phyloP scores from a whole-genome alignment of 2,888 invertebrate genomes.

The Sepioteuthis lessoniana region DNA sequence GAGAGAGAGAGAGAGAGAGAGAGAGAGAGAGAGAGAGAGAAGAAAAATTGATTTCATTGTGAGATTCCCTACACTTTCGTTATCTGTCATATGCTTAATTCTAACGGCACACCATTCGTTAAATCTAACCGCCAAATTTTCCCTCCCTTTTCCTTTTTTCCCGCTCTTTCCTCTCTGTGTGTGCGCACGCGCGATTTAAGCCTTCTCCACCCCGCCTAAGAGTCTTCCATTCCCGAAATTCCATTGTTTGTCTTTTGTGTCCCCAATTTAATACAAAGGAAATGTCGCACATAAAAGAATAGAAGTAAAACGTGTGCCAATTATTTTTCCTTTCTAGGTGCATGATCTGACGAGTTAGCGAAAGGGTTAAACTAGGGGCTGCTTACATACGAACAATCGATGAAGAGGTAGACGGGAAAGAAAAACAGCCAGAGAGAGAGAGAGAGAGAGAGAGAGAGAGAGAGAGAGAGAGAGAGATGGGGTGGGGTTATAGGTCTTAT shows the following conservation, averaged over 20 bases:
- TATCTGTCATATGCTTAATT: background rate
- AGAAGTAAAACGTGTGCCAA: background rate
- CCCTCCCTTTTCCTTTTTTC: background rate
- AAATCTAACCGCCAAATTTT: background rate
- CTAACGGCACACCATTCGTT: background rate
- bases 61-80: background rate
- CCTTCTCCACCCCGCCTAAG: background rate
- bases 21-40: background rate
- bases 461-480: too few species aligned
- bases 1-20: background rate
- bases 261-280: background rate
- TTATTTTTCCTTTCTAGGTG: background rate
- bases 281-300: background rate
- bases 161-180: background rate
- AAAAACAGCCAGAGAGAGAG: background rate
- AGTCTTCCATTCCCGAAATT: background rate
- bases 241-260: conserved; percentile 1
- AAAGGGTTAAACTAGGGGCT: background rate
- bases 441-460: background rate
- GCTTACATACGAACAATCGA: background rate
- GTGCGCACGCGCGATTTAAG: background rate
- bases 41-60: background rate
- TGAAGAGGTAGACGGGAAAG: background rate
- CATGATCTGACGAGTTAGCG: too few species aligned
- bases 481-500: too few species aligned